Percentiles rank a stretch among this genome's conserved stretches.
phyloP scores from a whole-genome alignment of 2,888 invertebrate species.

The Eurois occulta region DNA sequence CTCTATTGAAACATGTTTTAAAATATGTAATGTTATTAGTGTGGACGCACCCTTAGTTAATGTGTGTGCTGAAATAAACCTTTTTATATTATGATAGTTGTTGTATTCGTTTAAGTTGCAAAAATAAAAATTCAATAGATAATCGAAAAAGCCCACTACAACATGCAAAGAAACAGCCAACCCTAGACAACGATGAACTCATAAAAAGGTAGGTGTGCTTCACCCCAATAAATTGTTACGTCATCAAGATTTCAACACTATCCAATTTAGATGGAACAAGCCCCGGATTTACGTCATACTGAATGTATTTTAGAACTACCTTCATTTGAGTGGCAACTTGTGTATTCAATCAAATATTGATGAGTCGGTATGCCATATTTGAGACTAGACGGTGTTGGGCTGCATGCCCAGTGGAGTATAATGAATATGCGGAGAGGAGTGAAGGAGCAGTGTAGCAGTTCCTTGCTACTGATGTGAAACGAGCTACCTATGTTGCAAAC shows the following conservation, averaged over 20 bases:
- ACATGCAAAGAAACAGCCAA: conserved; percentile 14
- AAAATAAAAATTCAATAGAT: conserved; percentile 8
- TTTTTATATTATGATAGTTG: neutral
- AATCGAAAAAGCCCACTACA: conserved; percentile 14
- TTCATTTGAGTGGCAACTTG: conserved; percentile 17
- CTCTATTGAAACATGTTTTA: no score
- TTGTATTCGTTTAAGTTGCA: no score
- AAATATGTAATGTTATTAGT: neutral
- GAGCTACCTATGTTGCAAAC: neutral
- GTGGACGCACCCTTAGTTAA: neutral
- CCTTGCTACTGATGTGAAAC: neutral
- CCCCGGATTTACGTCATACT: conserved; percentile 35
- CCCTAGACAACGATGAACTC: conserved; percentile 42
- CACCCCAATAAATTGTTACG: conserved; percentile 55
- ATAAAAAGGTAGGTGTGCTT: conserved; percentile 52
- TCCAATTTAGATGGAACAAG: conserved; percentile 56
- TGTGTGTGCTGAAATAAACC: neutral
- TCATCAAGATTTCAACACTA: conserved; percentile 62
- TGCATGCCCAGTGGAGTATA: rapidly evolving
- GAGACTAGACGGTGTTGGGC: neutral
- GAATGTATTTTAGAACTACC: conserved; percentile 22
- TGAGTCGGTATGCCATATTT: neutral
- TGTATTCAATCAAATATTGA: conserved; percentile 31
- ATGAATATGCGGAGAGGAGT: neutral
- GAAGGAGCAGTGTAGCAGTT: neutral